A percentile compares a stretch with the other conserved stretches of the same genome.
These are phyloP conservation scores for Uloborus plumipes DNA, from an alignment of 2,888 invertebrate species.

Conservation along the genomic window DNA sequence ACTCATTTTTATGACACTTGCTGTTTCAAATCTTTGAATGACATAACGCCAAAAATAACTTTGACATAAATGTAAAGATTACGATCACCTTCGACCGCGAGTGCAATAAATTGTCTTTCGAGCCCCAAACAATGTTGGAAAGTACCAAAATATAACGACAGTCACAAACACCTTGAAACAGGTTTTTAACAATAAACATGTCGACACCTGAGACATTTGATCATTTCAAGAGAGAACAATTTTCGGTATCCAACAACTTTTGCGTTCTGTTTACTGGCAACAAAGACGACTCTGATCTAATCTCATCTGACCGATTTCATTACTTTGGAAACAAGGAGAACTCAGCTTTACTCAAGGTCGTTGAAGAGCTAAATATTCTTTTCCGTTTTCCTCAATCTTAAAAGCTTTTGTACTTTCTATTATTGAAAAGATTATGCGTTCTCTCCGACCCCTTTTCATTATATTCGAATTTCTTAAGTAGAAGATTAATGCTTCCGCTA, in stretches of 20 bases:
- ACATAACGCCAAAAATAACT: too few species aligned
- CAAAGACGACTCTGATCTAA: conserved; percentile 30
- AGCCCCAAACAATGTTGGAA: too few species aligned
- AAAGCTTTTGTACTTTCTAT: neutral
- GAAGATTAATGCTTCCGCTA: too few species aligned
- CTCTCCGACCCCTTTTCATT: conserved; percentile 24
- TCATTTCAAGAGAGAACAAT: conserved; percentile 12
- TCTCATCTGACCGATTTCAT: conserved; percentile 32
- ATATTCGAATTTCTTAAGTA: neutral
- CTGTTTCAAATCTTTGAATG: too few species aligned
- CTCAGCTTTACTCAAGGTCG: conserved; percentile 27
- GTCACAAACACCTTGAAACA: conserved; percentile 30
- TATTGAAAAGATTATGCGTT: neutral
- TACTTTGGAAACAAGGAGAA: conserved; percentile 38
- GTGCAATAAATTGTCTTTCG: too few species aligned
- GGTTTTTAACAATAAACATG: conserved; percentile 31
- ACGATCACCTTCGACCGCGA: too few species aligned
- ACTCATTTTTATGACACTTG: too few species aligned
- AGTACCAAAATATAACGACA: neutral
- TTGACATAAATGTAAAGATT: too few species aligned
- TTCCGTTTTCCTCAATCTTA: neutral
- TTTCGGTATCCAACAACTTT: conserved; percentile 33
- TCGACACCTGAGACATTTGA: conserved; percentile 17
- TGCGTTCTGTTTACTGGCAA: conserved; percentile 54
- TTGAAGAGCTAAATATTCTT: neutral